Base-by-base conservation (phyloP, 2,888 invertebrate genomes). In the Poecilus cupreus region DNA sequence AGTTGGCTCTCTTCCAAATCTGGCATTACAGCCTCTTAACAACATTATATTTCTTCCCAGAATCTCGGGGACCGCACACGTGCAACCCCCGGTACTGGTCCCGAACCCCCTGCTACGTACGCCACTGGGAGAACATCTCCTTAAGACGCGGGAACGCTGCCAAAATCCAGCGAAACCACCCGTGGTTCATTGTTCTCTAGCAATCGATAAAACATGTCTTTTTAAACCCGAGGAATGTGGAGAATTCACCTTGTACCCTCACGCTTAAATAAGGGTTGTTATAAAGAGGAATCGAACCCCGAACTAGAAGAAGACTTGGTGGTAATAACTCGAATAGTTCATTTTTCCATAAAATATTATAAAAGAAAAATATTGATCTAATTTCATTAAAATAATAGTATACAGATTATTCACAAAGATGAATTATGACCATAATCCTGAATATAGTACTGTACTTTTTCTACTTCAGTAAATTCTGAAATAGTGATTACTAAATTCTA, bases 131-230 rank as follows among this genome's bases (percentile, higher is more conserved):
- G 18, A 13, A 18, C 8, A 13, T n/a, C 13, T 46, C n/a, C 46
- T 46, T 13, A 13, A 46, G 46, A 46, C n/a, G 46, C 64, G 64
- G 64, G 64, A 68, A 37, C 10, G 64, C 16, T 68, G 64, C 64
- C 64, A 68, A 26, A 68, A 22, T 13, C 16, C 18, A 13, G 64
- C 22, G 68, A n/a, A 46, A 37, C 64, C 64, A 37, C 64, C 72
- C 24, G 51, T 11, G 26, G 78, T 78, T 78, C 64, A 78, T 78
- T 78, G 78, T 78, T 78, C 75, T 49, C 78, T 26, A 46, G 8
- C 57, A 78, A 78, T 78, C 78, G 64, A 78, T 78, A 64, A 78
- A 78, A 78, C 60, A 78, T 78, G 78, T 78, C 57, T 78, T 60
- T 78, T 78, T 78, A 78, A 78, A 74, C 49, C 11, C 49, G 5